A percentile compares a stretch with the other conserved stretches of the same genome.
Evolutionary conservation across 2,888 invertebrate genomes (phyloP).

Genomic region (Orthosia cruda): DNA sequence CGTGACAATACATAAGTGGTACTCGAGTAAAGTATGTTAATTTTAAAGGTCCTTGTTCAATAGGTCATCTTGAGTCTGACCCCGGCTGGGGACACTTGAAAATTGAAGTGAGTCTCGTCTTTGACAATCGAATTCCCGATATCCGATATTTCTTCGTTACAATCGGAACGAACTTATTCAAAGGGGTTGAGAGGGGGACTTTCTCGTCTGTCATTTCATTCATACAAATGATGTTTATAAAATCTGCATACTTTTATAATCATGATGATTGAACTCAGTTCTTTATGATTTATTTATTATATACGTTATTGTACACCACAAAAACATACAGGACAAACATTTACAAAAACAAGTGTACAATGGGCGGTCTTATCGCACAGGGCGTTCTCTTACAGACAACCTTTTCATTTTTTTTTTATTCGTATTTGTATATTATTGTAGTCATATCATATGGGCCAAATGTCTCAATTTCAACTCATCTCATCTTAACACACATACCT

Average conservation of each 20-base stretch:
- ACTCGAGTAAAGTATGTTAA: slow-evolving; percentile 40
- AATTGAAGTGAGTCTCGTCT: slow-evolving; percentile 19
- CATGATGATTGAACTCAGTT: neutral
- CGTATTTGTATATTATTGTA: neutral
- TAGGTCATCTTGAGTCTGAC: slow-evolving; percentile 44
- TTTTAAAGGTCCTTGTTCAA: slow-evolving; percentile 51
- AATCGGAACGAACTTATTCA: slow-evolving; percentile 22
- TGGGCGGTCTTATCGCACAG: too few relatives aligned
- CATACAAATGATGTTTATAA: neutral
- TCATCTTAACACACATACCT: neutral
- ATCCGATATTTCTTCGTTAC: slow-evolving; percentile 23
- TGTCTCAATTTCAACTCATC: neutral
- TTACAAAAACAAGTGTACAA: too few relatives aligned
- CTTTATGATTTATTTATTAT: too few relatives aligned
- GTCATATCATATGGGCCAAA: neutral
- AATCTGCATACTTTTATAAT: neutral
- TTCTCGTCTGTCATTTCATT: neutral
- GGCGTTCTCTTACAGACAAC: too few relatives aligned
- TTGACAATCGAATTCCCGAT: slow-evolving; percentile 33
- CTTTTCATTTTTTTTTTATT: too few relatives aligned
- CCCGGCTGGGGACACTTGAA: slow-evolving; percentile 38
- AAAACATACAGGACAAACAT: too few relatives aligned
- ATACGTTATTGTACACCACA: too few relatives aligned
- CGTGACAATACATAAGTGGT: slow-evolving; percentile 37
- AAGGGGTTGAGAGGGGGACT: neutral